Percentiles rank a stretch among this genome's conserved stretches.
Evolutionary conservation across 2,113 vertebrate species (phyloP).

Genomic region (Ursus arctos): DNA sequence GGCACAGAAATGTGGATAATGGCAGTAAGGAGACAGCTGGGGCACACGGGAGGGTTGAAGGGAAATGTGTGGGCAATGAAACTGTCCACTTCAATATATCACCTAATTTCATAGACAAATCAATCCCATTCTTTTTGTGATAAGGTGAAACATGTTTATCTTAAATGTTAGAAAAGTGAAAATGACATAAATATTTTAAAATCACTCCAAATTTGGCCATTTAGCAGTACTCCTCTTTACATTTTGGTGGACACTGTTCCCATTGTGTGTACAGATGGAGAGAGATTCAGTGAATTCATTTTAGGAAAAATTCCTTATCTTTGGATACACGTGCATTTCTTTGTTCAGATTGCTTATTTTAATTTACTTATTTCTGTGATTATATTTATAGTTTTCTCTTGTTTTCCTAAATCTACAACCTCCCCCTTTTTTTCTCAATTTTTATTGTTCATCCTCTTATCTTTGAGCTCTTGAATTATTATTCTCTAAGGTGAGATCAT

Average conservation of each 20-base stretch:
- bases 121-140: not conserved
- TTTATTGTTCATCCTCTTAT: not conserved
- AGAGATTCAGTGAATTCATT: not conserved
- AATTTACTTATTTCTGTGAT: not conserved
- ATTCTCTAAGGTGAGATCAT: not conserved
- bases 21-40: not conserved
- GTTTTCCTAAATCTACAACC: not conserved
- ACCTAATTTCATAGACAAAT: not conserved
- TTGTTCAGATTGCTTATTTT: not conserved
- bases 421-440: not conserved
- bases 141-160: not conserved
- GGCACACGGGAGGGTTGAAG: not conserved
- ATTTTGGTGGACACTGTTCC: not conserved
- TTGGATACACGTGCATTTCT: not conserved
- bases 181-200: not conserved
- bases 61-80: too few species aligned
- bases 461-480: not conserved
- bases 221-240: not conserved
- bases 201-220: not conserved
- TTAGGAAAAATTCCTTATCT: not conserved
- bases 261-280: rapidly evolving
- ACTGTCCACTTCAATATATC: not conserved
- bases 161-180: not conserved
- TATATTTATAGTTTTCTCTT: not conserved
- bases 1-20: not conserved